A percentile compares a stretch with the other conserved stretches of the same genome.
Conservation (phyloP, 2,888 invertebrate genomes). For the Protonemura montana region DNA sequence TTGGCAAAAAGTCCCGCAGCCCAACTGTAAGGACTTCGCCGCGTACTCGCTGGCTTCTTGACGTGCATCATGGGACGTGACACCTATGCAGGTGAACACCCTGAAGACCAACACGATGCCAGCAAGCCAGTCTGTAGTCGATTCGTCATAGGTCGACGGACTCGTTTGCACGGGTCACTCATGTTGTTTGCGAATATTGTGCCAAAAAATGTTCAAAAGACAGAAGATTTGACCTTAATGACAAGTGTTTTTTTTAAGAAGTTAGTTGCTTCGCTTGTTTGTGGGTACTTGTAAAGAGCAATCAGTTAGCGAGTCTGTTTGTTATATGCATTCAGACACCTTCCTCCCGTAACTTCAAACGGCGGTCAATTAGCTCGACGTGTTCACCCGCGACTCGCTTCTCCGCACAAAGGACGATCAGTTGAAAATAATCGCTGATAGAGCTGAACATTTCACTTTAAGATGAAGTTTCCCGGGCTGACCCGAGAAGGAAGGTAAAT, state of each 20-base stretch:
- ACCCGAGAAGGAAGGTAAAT: background rate
- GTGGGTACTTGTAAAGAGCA: too few species aligned
- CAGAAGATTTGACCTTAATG: background rate
- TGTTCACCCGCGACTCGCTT: background rate
- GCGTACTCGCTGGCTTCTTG: background rate
- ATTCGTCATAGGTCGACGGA: too few species aligned
- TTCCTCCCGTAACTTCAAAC: background rate
- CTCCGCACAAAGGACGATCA: background rate
- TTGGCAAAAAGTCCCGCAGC: constrained; percentile 27
- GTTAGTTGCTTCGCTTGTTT: background rate
- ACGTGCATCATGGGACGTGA: background rate
- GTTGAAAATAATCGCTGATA: background rate
- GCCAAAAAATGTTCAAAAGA: background rate
- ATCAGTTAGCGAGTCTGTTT: too few species aligned
- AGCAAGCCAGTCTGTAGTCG: too few species aligned
- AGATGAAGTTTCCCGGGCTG: background rate
- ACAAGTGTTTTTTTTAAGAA: background rate
- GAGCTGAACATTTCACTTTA: background rate
- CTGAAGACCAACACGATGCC: too few species aligned
- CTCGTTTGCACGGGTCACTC: background rate
- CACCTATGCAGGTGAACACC: background rate
- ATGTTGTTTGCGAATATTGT: background rate
- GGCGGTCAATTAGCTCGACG: background rate
- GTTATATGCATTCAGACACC: too few species aligned
- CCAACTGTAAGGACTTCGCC: background rate